These are phyloP conservation scores for Gymnoscopelus braueri DNA, from an alignment of 2,797 vertebrate genomes.

Conservation along the genomic window DNA sequence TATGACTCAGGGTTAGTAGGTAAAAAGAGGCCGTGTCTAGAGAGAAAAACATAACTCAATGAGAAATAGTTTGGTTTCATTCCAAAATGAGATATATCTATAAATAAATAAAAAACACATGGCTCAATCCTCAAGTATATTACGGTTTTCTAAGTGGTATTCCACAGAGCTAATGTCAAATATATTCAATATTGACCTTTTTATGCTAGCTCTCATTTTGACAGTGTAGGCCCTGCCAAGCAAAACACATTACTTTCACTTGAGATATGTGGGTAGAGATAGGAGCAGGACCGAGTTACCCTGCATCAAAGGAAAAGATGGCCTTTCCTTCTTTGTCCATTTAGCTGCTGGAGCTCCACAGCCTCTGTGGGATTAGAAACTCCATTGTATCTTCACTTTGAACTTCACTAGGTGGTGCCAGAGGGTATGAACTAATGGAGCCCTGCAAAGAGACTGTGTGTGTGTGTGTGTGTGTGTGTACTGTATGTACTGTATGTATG, in stretches of 20 bases:
- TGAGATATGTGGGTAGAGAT: constrained; percentile 2
- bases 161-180: not conserved
- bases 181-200: not conserved
- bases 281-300: constrained; percentile 38
- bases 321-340: constrained; percentile 58
- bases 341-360: constrained; percentile 48
- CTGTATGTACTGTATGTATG: constrained; percentile 2
- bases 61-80: constrained; percentile 10
- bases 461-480: too few relatives aligned
- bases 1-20: constrained; percentile 15
- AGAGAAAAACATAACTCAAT: not conserved
- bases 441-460: constrained; percentile 46
- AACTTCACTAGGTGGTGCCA: constrained; percentile 75
- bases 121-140: not conserved
- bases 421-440: constrained; percentile 64
- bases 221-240: not conserved
- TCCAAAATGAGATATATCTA: not conserved
- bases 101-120: not conserved
- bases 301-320: constrained; percentile 62
- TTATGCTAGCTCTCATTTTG: not conserved
- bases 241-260: constrained; percentile 6
- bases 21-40: not conserved
- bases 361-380: constrained; percentile 59
- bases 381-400: constrained; percentile 64
- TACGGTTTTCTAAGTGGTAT: not conserved